phyloP scores from a whole-genome alignment of 2,113 vertebrate genomes.

The Lepisosteus osseus region DNA sequence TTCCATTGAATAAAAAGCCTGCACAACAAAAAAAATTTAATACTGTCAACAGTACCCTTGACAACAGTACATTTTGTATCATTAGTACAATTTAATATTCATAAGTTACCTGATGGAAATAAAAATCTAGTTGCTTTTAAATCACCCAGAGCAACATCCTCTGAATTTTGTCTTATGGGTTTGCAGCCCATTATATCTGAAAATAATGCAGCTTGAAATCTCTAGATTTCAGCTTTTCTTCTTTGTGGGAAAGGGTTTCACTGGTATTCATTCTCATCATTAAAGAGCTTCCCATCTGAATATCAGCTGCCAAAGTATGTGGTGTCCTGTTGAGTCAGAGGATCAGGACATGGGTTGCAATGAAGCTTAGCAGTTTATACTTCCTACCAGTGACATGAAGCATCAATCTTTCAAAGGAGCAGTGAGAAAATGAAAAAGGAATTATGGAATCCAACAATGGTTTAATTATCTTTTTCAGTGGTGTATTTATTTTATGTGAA shows the following conservation, averaged over 20 bases:
- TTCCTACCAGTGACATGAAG: constrained; percentile 84
- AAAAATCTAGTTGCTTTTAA: no score
- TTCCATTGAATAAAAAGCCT: no score
- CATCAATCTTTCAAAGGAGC: constrained; percentile 87
- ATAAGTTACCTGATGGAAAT: no score
- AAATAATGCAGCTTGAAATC: constrained; percentile 12
- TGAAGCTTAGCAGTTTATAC: constrained; percentile 81
- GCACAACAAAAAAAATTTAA: no score
- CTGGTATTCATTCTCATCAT: constrained; percentile 78
- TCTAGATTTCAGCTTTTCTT: constrained; percentile 51
- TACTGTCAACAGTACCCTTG: no score
- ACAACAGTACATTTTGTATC: no score
- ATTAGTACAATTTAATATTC: no score
- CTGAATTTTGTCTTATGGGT: no score
- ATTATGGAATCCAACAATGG: constrained; percentile 68
- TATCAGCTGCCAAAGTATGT: constrained; percentile 81
- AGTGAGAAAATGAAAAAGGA: constrained; percentile 54
- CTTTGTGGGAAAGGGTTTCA: constrained; percentile 71
- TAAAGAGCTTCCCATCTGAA: constrained; percentile 82
- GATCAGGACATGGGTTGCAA: constrained; percentile 81
- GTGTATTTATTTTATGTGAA: constrained; percentile 49
- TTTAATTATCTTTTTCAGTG: constrained; percentile 70
- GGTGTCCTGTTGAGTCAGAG: constrained; percentile 76
- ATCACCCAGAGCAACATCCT: no score
- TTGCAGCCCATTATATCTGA: no score